Evolutionary conservation across 1,140 invertebrate genomes (phyloP), one percentile per base, ranked within the genome.

Genomic region (Papilio dardanus): DNA sequence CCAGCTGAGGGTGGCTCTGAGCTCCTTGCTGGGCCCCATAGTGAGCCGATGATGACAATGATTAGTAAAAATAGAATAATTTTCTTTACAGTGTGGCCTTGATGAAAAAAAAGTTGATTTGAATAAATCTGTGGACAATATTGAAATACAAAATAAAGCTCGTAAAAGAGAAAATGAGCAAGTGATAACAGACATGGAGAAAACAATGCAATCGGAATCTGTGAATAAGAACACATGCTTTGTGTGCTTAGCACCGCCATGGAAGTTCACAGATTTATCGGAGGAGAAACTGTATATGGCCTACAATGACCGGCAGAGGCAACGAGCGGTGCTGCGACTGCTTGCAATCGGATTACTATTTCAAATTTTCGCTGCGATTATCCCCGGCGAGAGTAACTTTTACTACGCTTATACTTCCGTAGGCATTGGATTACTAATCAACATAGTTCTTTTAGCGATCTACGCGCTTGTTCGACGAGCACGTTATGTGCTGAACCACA

Each of bases 271-370:
- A 28, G 95, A 96, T 77, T 83, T 93, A 21, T 94, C 95, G 46
- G 94, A 97, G 65, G 97, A 97, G 86, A 94, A 95, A 81, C 94
- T 98, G 0, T 98, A 97, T 88, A 95, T 95, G 77, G 95, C 95
- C 46, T 97, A 97, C 85, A 96, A 96, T 54, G 93, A 96, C 58
- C 95, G 96, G 77, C 96, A 97, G 85, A 95, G 96, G 75, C 95
- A 96, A 67, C 94, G 95, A 33, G 96, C 96, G n/a, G 91, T 97
- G n/a, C 95, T 96, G 79, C 96, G 96, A 81, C 96, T 97, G 86
- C 92, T 97, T 0, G 88, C 95, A 14, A 95, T 96, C 37, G 95
- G 96, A 28, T 91, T 96, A 19, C 85, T 97, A 16, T 96, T 96
- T 81, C 96, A 96, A 79, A 84, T 94, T 3, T 97, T 96, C 88